Evolutionary conservation across 2,113 vertebrate species (phyloP), one percentile per base, ranked within the genome.

Genomic region (Hypanus sabinus): DNA sequence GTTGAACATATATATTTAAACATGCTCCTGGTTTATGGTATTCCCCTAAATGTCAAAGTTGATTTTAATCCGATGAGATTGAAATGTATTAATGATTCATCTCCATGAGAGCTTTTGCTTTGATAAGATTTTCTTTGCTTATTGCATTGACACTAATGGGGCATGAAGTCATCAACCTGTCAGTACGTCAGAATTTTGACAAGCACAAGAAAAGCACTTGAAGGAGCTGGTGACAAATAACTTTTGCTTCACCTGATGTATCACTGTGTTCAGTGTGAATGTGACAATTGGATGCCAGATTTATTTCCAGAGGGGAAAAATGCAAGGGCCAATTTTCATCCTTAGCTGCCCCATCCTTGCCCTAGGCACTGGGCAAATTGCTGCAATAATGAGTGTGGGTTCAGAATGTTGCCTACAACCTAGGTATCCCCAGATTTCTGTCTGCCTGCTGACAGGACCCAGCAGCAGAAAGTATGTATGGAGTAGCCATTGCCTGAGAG

Each of bases 1-100:
- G 33, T 65, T 90, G 85, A 90, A 90, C n/a, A 90, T 68, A 30
- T 65, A 90, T 8, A 88, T 88, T 88, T 11, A n/a, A 88, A 81
- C 57, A 88, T 65, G n/a, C 65, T 30, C 85, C 65, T 62, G 83
- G 55, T 27, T 88, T 60, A 60, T 16, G 27, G 60, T 62, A 62
- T 60, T 62, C 60, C 57, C 60, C 30, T 3, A 90, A 1, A 68
- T 90, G 60, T 68, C 5, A 60, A 90, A 90, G 65, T 90, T 90
- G 30, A 90, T 90, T 90, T 65, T 90, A 90, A 90, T 90, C 85
- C 85, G 8, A 6, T 62, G 30, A 90, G 60, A 90, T 65, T 88
- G 60, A 62, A 36, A 33, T 68, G 30, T 16, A 65, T 65, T 90
- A n/a, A 65, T 90, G 85, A 90, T 68, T 65, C 60, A 68, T 90